Conservation (phyloP, 2,888 invertebrate species). For the Protophormia terraenovae region DNA sequence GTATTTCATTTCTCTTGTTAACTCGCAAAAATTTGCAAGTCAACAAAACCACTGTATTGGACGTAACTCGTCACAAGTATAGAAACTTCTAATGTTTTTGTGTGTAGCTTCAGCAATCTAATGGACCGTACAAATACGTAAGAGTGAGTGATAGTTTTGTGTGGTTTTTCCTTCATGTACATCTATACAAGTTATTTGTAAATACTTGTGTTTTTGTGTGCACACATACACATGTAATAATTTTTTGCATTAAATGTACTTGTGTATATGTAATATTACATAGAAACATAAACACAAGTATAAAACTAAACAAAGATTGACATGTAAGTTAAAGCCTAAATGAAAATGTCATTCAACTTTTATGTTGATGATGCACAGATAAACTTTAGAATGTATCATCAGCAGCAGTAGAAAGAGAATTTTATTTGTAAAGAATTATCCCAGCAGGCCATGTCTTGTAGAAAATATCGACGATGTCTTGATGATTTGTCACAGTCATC, state of each 20-base stretch:
- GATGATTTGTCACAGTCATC: no score
- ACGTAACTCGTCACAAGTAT: neutral
- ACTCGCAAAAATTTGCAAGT: neutral
- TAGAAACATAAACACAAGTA: no score
- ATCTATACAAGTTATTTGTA: neutral
- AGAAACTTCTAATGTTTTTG: neutral
- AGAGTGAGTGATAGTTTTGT: neutral
- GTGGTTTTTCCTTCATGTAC: neutral
- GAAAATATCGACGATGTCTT: no score
- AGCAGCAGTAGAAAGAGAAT: neutral
- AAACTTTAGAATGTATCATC: neutral
- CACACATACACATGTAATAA: neutral
- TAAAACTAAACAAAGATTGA: conserved; percentile 27
- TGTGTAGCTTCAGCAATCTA: neutral
- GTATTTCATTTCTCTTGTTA: neutral
- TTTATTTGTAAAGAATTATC: no score
- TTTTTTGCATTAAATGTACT: neutral
- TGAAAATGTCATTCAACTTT: conserved; percentile 62
- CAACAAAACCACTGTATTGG: neutral
- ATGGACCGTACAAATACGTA: neutral
- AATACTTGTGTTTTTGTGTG: neutral
- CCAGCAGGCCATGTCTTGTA: no score
- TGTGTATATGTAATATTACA: neutral
- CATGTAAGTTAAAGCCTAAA: conserved; percentile 41
- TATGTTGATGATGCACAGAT: conserved; percentile 19